A percentile compares a stretch with the other conserved stretches of the same genome.
These are phyloP conservation scores for Cheilosia urbana DNA, from an alignment of 2,888 invertebrate species.

Conservation along the genomic window DNA sequence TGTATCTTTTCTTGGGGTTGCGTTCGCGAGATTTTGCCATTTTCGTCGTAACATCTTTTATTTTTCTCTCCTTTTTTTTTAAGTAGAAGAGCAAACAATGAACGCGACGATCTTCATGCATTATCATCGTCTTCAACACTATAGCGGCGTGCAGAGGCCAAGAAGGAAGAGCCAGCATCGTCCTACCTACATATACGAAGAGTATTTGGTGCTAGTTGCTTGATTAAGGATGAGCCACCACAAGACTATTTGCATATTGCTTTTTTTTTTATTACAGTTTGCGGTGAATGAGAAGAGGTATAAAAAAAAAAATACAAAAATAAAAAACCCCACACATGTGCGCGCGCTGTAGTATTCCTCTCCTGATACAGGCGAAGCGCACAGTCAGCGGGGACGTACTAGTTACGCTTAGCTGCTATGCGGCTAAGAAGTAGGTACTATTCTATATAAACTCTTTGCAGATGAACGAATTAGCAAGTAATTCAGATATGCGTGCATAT, in stretches of 20 bases:
- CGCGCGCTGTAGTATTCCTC: not conserved
- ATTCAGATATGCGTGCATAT: slow-evolving; percentile 13
- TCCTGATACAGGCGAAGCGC: not conserved
- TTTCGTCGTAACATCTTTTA: slow-evolving; percentile 7
- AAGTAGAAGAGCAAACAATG: slow-evolving; percentile 29
- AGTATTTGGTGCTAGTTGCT: slow-evolving; percentile 10
- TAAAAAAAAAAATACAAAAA: not conserved
- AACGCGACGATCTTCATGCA: slow-evolving; percentile 49
- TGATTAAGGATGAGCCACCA: slow-evolving; percentile 25
- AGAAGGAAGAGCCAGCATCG: not conserved
- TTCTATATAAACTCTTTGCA: slow-evolving; percentile 27
- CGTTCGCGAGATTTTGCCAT: slow-evolving; percentile 29
- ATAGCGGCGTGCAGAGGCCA: not conserved
- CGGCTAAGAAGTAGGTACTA: slow-evolving; percentile 9
- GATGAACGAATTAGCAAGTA: not conserved
- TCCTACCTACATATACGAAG: not conserved
- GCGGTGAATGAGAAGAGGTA: slow-evolving; percentile 3
- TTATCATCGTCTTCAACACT: slow-evolving; percentile 44
- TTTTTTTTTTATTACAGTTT: slow-evolving; percentile 5
- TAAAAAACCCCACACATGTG: not conserved
- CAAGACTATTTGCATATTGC: slow-evolving; percentile 25
- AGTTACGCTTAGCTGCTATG: slow-evolving; percentile 25
- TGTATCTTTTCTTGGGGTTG: slow-evolving; percentile 36
- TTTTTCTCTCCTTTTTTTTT: too few relatives aligned
- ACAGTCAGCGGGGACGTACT: not conserved